phyloP scores from a whole-genome alignment of 2,113 vertebrate species.

The Eleginops maclovinus region DNA sequence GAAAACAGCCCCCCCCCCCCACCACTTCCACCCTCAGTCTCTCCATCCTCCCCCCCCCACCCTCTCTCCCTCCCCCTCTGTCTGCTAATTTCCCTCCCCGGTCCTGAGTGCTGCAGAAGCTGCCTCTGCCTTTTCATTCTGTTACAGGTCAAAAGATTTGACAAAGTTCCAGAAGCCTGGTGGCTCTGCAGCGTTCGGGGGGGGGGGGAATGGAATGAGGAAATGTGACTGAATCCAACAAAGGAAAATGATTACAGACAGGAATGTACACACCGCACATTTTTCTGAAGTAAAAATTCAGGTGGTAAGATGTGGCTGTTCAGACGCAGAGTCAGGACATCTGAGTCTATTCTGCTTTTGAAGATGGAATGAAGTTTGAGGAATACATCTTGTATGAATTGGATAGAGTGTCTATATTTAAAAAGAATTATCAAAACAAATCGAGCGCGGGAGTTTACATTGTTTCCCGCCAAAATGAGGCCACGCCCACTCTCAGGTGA shows the following conservation, averaged over 20 bases:
- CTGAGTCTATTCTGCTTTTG: too few species aligned
- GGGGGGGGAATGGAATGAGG: constrained; percentile 46
- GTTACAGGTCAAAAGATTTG: constrained; percentile 79
- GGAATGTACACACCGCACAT: background rate
- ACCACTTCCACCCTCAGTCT: constrained; percentile 4
- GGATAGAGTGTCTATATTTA: too few species aligned
- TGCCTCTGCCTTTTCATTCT: constrained; percentile 63
- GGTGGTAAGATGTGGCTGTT: too few species aligned
- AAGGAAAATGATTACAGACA: constrained; percentile 53
- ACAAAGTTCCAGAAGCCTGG: constrained; percentile 68
- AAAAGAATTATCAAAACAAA: too few species aligned
- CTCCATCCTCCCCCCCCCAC: background rate
- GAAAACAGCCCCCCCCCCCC: constrained; percentile 50
- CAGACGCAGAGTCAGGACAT: too few species aligned
- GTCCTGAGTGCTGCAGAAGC: constrained; percentile 61
- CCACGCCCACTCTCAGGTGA: too few species aligned
- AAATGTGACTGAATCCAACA: constrained; percentile 59
- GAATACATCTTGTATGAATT: too few species aligned
- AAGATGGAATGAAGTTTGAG: too few species aligned
- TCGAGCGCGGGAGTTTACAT: too few species aligned
- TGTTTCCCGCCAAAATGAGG: too few species aligned
- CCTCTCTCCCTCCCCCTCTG: constrained; percentile 1
- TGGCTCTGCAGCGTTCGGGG: constrained; percentile 38
- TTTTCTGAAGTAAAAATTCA: too few species aligned
- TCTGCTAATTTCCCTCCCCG: constrained; percentile 55